Base-by-base conservation (phyloP, 2,888 invertebrate genomes). In the Caenorhabditis plicata region DNA sequence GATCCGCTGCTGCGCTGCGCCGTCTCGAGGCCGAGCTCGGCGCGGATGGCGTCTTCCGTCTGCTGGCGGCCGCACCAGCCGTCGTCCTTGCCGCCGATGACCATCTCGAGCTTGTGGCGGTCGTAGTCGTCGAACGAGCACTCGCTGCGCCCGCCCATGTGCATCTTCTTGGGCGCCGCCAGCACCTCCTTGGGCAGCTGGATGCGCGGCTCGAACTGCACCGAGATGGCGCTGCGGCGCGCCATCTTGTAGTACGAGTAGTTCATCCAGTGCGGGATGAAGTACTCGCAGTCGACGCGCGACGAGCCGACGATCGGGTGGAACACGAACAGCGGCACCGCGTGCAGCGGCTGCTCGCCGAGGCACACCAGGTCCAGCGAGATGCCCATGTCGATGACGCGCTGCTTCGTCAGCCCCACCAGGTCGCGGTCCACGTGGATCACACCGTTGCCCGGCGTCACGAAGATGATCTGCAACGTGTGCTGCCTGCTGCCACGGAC, bases 391-490 rank as follows among this genome's bases (percentile, higher is more conserved):
- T 98, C 98, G 68, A 98, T 96, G 71, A 96, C 91, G 63, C 96
- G 86, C 83, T 98, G 96, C 83, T 98, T 98, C 0, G 98, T 98
- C 22, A 98, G 91, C 81, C 94, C 94, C 0, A 94, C 94, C 22
- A 98, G 84, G 82, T 94, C 93, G 57, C 95, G 86, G 82, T 98
- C 95, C 1, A 98, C 98, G 83, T 96, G 94, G 83, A 96, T 98
- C 0, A 99, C 94, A 0, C 98, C 98, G 5, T 94, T 92, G 1
- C 96, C 96, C 0, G 98, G 96, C 1, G 96, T 96, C 50, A 99
- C 90, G 0, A 98, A 95, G 8, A 98, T 92, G 46, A 93, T 93
- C 66, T 71, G 41, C 41, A 41, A 32, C 35, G 17, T 27, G 23
- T 9, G 2, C 22, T 8, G 13, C 2, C 9, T 23, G 19, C 23